Conservation (phyloP, 2,113 vertebrate species). For the Corythornis cristatus region DNA sequence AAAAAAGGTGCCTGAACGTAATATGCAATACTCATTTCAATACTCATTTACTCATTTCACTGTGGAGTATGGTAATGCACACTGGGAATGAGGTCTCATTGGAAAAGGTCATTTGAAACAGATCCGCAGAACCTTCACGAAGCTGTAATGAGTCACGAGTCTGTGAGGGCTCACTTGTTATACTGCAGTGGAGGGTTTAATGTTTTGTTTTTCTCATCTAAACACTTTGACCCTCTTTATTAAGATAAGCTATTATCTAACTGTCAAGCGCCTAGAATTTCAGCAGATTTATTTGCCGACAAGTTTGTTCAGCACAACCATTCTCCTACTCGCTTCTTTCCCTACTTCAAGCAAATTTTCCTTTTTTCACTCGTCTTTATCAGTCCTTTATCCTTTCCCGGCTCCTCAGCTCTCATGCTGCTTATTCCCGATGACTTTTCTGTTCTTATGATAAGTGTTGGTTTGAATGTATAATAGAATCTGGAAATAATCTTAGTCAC, state of each 20-base stretch:
- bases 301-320: neutral
- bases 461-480: neutral
- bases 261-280: constrained; percentile 48
- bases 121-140: constrained; percentile 37
- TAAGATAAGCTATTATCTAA: constrained; percentile 65
- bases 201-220: constrained; percentile 57
- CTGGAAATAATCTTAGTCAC: neutral
- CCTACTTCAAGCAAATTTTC: neutral
- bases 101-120: constrained; percentile 65
- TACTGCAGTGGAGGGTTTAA: constrained; percentile 44
- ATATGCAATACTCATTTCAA: constrained; percentile 17
- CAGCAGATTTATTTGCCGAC: constrained; percentile 31
- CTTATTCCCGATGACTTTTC: neutral
- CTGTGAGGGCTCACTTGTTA: constrained; percentile 40
- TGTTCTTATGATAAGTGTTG: neutral
- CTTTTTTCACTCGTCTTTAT: neutral
- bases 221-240: constrained; percentile 56
- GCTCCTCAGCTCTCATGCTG: neutral
- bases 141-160: constrained; percentile 55
- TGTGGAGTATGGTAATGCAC: constrained; percentile 36
- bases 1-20: neutral
- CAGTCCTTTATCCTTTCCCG: neutral
- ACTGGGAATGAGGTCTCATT: constrained; percentile 62
- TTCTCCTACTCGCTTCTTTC: constrained; percentile 29
- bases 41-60: constrained; percentile 61